A percentile compares a stretch with the other conserved stretches of the same genome.
Conservation (phyloP, 1,140 invertebrate genomes). For the Pristionchus pacificus region DNA sequence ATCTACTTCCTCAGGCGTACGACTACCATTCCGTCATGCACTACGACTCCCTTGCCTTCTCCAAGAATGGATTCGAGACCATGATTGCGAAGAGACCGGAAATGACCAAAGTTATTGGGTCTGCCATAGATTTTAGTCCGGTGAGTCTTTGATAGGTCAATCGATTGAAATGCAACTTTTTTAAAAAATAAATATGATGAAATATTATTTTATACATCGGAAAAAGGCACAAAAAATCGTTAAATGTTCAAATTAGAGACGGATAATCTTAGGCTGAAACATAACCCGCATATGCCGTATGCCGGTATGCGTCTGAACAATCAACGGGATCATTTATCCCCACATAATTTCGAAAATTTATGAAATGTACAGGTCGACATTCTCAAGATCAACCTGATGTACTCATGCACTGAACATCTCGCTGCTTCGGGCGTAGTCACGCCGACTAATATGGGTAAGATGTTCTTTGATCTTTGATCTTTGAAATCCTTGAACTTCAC, state of each 20-base stretch:
- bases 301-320: too few relatives aligned
- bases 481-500: too few relatives aligned
- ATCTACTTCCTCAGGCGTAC: conserved; percentile 3
- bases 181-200: neutral
- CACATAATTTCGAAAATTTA: neutral
- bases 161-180: conserved; percentile 4
- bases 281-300: too few relatives aligned
- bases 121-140: conserved; percentile 55
- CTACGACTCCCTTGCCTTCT: conserved; percentile 51
- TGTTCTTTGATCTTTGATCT: too few relatives aligned
- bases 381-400: conserved; percentile 53
- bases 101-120: conserved; percentile 54
- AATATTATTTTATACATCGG: neutral
- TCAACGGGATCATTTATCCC: too few relatives aligned
- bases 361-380: conserved; percentile 38
- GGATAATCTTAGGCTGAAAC: too few relatives aligned
- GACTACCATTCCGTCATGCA: conserved; percentile 36
- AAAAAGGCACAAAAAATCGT: neutral
- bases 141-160: neutral
- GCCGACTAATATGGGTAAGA: too few relatives aligned
- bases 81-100: conserved; percentile 46
- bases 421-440: too few relatives aligned
- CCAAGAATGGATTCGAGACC: conserved; percentile 54
- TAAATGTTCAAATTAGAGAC: too few relatives aligned
- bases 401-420: conserved; percentile 35